Percentiles rank a stretch among this genome's conserved stretches.
phyloP scores from a whole-genome alignment of 92 coral and sea anemone genomes.

The Metridium senile region DNA sequence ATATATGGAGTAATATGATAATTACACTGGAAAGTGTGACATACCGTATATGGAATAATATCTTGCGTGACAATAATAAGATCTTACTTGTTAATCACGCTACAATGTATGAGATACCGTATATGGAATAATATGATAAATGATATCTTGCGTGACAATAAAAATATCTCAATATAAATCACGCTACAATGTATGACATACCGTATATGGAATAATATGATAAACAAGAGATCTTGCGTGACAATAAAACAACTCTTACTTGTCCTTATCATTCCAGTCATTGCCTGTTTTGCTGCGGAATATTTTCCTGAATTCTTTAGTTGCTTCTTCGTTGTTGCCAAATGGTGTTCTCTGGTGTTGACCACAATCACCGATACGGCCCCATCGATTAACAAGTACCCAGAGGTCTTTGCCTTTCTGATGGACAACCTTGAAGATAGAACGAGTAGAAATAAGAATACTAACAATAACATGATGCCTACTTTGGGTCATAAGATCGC shows the following conservation, averaged over 20 bases:
- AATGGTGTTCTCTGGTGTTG: conserved; percentile 89
- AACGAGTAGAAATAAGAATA: too few species aligned
- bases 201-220: background rate
- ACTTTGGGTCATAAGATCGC: too few species aligned
- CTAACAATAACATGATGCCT: background rate
- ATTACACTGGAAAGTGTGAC: too few species aligned
- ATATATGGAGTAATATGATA: too few species aligned
- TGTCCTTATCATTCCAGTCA: conserved; percentile 74
- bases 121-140: too few species aligned
- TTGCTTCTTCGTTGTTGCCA: conserved; percentile 58
- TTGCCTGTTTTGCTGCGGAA: conserved; percentile 89
- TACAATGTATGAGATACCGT: too few species aligned
- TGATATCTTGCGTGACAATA: too few species aligned
- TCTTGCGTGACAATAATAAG: too few species aligned
- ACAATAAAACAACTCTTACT: conserved; percentile 22
- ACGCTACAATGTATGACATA: too few species aligned
- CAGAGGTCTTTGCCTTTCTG: conserved; percentile 86
- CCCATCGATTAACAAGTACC: conserved; percentile 89
- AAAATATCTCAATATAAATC: too few species aligned
- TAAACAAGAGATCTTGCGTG: background rate
- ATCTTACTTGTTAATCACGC: too few species aligned
- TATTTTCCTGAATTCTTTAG: conserved; percentile 77
- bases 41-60: too few species aligned
- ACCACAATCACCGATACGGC: conserved; percentile 79
- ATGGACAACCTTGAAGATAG: conserved; percentile 74